Percentiles rank a stretch among this genome's conserved stretches.
Evolutionary conservation across 1,140 invertebrate genomes (phyloP).

Genomic region (Vanessa tameamea): DNA sequence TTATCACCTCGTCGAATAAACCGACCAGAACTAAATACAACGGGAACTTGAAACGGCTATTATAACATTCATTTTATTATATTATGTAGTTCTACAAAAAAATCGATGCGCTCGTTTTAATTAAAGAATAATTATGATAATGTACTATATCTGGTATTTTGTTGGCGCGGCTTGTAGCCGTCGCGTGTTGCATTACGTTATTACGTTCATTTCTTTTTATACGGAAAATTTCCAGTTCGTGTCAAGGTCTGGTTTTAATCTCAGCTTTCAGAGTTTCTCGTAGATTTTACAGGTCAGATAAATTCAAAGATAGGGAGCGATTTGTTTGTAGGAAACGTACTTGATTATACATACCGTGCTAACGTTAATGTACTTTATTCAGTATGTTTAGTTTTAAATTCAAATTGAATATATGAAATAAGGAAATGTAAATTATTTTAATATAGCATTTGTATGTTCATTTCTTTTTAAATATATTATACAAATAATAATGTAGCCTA

Average conservation of each 20-base stretch:
- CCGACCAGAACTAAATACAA: not conserved
- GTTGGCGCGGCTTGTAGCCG: not conserved
- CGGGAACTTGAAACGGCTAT: not conserved
- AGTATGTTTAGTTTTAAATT: no score
- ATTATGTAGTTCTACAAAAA: not conserved
- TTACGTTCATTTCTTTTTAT: constrained; percentile 25
- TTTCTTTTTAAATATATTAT: no score
- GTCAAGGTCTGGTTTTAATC: constrained; percentile 21
- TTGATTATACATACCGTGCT: not conserved
- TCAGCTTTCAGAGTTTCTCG: constrained; percentile 5
- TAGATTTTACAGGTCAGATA: constrained; percentile 7
- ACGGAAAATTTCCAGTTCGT: constrained; percentile 21
- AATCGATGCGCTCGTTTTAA: not conserved
- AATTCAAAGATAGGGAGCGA: not conserved
- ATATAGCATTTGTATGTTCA: no score
- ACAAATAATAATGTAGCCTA: no score
- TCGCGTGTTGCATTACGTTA: constrained; percentile 8
- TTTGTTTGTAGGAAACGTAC: not conserved
- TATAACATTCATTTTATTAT: not conserved
- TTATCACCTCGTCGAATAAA: not conserved
- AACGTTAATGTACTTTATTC: no score
- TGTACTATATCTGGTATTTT: not conserved
- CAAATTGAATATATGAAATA: no score
- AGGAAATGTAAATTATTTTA: no score
- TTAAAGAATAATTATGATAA: constrained; percentile 2